phyloP scores from a whole-genome alignment of 2,113 vertebrate genomes.

The Ophthalmolycus amberensis region DNA sequence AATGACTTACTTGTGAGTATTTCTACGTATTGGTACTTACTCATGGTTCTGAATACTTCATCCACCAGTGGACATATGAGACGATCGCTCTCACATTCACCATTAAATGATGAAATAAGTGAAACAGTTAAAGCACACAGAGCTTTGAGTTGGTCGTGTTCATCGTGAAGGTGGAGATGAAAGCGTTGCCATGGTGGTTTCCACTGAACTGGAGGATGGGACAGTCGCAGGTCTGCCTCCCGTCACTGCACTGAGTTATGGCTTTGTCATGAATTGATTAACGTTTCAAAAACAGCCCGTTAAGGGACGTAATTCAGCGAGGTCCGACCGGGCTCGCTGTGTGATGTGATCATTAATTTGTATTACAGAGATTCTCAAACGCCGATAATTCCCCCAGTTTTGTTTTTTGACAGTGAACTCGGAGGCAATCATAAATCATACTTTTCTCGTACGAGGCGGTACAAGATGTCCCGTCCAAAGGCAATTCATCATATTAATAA shows the following conservation, averaged over 20 bases:
- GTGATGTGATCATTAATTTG: conserved; percentile 72
- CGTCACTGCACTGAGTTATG: conserved; percentile 39
- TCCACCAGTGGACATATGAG: not conserved
- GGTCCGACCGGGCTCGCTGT: conserved; percentile 30
- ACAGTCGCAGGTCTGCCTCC: not conserved
- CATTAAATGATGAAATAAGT: not conserved
- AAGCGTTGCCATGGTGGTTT: conserved; percentile 19
- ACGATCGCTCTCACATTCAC: not conserved
- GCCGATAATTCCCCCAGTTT: conserved; percentile 56
- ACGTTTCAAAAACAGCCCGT: conserved; percentile 49
- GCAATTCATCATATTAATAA: conserved; percentile 73
- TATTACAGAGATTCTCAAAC: conserved; percentile 64
- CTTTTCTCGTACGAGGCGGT: conserved; percentile 52
- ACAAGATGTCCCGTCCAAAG: conserved; percentile 66
- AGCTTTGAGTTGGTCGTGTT: not conserved
- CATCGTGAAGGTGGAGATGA: conserved; percentile 24
- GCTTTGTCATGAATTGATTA: conserved; percentile 65
- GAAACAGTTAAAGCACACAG: too few relatives aligned
- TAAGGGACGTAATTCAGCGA: conserved; percentile 47
- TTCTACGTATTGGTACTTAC: not conserved
- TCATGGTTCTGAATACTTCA: not conserved
- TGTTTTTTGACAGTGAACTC: conserved; percentile 66
- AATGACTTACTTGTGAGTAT: not conserved
- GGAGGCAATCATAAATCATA: conserved; percentile 68
- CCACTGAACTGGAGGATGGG: conserved; percentile 7